Percentiles rank a stretch among this genome's conserved stretches.
Evolutionary conservation across 1,140 invertebrate species (phyloP).

Genomic region (Rhynchophorus ferrugineus): DNA sequence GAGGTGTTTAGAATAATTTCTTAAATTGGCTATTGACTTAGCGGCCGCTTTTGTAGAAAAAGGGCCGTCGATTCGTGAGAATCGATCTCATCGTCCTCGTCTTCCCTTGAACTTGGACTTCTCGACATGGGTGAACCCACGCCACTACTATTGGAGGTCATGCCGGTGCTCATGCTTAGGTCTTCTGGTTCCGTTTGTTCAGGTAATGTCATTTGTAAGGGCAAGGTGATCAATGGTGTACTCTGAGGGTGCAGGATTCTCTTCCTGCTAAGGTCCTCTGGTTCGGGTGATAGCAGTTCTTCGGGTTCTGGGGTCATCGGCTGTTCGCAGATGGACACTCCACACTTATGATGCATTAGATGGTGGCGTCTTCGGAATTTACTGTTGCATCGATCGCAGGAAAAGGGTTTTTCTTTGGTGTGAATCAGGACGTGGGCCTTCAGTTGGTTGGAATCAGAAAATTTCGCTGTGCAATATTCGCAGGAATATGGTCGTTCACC

Average conservation of each 20-base stretch:
- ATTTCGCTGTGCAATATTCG: constrained; percentile 78
- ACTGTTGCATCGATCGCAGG: constrained; percentile 66
- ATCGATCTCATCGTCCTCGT: constrained; percentile 32
- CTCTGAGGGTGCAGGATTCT: constrained; percentile 40
- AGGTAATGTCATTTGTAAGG: constrained; percentile 47
- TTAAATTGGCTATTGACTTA: constrained; percentile 27
- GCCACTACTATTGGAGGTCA: constrained; percentile 34
- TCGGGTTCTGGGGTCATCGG: constrained; percentile 27
- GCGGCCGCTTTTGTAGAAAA: constrained; percentile 27
- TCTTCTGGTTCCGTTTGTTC: constrained; percentile 88
- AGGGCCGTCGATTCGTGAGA: constrained; percentile 26
- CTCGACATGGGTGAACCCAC: constrained; percentile 34
- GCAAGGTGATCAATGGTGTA: constrained; percentile 27
- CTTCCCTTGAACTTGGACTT: constrained; percentile 31
- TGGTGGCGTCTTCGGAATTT: constrained; percentile 77
- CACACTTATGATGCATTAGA: constrained; percentile 77
- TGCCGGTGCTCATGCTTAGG: constrained; percentile 53
- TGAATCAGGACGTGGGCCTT: constrained; percentile 86
- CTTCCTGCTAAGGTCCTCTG: constrained; percentile 35
- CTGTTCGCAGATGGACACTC: constrained; percentile 30
- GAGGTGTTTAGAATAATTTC: neutral
- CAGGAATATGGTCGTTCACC: constrained; percentile 92
- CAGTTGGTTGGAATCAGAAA: constrained; percentile 91
- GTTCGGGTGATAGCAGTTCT: constrained; percentile 24
- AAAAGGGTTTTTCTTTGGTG: constrained; percentile 82